These are phyloP conservation scores for Hymenochirus boettgeri DNA, from an alignment of 2,113 vertebrate species.

Conservation along the genomic window DNA sequence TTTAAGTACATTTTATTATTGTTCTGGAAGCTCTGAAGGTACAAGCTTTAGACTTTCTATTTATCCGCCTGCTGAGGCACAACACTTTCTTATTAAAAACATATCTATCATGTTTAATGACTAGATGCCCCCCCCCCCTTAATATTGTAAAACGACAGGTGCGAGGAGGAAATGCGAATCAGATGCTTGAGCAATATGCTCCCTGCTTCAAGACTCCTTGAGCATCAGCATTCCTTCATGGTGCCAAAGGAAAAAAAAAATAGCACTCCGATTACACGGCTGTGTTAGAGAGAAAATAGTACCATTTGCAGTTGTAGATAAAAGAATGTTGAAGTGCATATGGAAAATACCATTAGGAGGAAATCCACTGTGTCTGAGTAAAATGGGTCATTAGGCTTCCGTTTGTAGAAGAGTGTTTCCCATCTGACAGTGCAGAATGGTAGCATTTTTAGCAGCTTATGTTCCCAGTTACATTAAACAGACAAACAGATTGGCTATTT, in stretches of 20 bases:
- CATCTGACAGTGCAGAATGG: constrained; percentile 90
- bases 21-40: constrained; percentile 57
- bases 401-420: constrained; percentile 90
- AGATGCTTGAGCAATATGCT: constrained; percentile 72
- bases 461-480: constrained; percentile 89
- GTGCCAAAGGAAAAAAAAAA: constrained; percentile 50
- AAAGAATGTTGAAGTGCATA: constrained; percentile 84
- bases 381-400: constrained; percentile 98
- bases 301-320: constrained; percentile 81
- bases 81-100: constrained; percentile 80
- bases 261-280: constrained; percentile 69
- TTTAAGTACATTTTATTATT: constrained; percentile 59
- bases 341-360: constrained; percentile 88
- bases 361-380: constrained; percentile 82
- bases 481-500: constrained; percentile 96
- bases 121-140: constrained; percentile 64
- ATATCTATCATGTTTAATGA: constrained; percentile 83
- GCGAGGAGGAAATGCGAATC: constrained; percentile 64
- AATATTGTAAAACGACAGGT: constrained; percentile 73
- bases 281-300: constrained; percentile 72
- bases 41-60: constrained; percentile 66
- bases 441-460: constrained; percentile 82
- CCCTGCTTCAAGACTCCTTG: constrained; percentile 57
- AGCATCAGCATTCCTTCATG: constrained; percentile 61
- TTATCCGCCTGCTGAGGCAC: constrained; percentile 74